These are phyloP conservation scores for Cyprinodon diabolis DNA, from an alignment of 2,797 vertebrate genomes.

Conservation along the genomic window DNA sequence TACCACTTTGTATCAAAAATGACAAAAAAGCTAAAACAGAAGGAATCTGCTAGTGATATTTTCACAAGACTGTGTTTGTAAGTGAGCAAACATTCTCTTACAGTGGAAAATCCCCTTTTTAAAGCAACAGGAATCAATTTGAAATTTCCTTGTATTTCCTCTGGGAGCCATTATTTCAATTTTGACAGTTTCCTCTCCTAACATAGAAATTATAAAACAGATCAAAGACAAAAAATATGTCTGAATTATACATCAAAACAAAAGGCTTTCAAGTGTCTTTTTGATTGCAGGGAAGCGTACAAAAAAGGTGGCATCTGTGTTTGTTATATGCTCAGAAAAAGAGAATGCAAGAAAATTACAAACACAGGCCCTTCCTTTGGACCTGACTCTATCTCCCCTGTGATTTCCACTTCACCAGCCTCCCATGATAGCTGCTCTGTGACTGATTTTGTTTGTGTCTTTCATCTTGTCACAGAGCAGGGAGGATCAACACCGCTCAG, in stretches of 20 bases:
- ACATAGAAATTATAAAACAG: conserved; percentile 57
- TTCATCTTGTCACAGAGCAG: conserved; percentile 71
- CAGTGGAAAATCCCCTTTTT: conserved; percentile 18
- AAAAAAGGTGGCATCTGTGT: conserved; percentile 47
- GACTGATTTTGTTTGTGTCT: conserved; percentile 73
- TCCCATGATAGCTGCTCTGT: conserved; percentile 52
- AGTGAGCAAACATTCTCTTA: background rate
- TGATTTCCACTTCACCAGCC: conserved; percentile 75
- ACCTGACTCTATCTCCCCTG: conserved; percentile 41
- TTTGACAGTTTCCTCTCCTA: conserved; percentile 51
- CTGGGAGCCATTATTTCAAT: conserved; percentile 54
- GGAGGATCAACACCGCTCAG: conserved; percentile 53
- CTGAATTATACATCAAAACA: conserved; percentile 66
- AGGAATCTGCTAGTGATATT: background rate
- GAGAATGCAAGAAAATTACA: conserved; percentile 60
- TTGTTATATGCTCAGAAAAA: conserved; percentile 46
- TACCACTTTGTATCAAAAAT: background rate
- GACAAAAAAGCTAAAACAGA: background rate
- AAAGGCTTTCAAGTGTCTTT: conserved; percentile 57
- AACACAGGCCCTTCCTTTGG: conserved; percentile 53
- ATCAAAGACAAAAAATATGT: conserved; percentile 65
- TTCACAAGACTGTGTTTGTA: background rate
- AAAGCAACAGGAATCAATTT: conserved; percentile 32
- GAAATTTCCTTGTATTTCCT: conserved; percentile 23
- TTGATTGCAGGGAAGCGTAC: conserved; percentile 46